A percentile compares a stretch with the other conserved stretches of the same genome.
Conservation (phyloP, 2,797 vertebrate species). For the Microctenopoma steveboyesi region DNA sequence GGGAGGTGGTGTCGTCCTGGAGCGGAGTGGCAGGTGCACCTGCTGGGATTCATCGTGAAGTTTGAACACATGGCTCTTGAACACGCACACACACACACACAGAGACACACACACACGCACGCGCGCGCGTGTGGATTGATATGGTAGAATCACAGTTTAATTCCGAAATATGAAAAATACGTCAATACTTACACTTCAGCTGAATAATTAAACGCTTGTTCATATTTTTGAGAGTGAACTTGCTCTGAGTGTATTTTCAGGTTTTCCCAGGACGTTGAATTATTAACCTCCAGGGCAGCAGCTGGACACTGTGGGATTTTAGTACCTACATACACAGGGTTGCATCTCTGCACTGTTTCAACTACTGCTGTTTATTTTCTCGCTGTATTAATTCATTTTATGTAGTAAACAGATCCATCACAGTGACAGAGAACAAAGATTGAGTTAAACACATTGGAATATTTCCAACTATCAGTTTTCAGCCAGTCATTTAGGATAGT, state of each 20-base stretch:
- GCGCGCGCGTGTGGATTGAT: not conserved
- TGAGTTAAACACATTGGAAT: no score
- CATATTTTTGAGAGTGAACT: not conserved
- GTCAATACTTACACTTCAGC: not conserved
- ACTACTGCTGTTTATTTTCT: no score
- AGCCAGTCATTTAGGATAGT: not conserved
- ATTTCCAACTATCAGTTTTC: not conserved
- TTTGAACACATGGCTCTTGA: constrained; percentile 46
- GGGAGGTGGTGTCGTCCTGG: not conserved
- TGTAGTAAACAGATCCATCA: not conserved
- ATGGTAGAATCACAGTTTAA: no score
- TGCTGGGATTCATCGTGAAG: constrained; percentile 33
- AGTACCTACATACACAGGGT: no score
- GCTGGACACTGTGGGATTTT: not conserved
- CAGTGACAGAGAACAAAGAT: no score
- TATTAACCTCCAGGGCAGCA: constrained; percentile 33
- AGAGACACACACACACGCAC: not conserved
- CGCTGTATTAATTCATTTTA: no score
- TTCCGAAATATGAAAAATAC: no score
- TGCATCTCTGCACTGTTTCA: not conserved
- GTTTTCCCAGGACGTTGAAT: constrained; percentile 33
- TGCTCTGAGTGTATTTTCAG: constrained; percentile 31
- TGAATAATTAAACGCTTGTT: not conserved
- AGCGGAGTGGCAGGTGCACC: constrained; percentile 53
- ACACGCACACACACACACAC: not conserved